Conservation (phyloP, 2,797 vertebrate genomes). For the Leptodactylus fallax region DNA sequence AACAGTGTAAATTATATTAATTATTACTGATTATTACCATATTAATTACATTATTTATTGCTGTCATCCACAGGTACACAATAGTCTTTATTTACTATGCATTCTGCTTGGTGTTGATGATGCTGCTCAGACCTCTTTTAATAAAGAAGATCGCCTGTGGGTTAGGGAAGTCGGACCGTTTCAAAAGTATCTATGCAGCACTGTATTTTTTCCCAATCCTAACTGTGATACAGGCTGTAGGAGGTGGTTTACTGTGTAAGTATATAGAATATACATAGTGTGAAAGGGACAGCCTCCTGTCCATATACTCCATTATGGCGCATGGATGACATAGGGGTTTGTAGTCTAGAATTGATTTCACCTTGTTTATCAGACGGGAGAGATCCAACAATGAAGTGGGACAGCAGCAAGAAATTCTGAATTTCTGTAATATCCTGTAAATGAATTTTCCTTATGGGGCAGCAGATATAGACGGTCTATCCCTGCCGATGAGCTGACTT, state of each 20-base stretch:
- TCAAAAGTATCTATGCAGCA: conserved; percentile 96
- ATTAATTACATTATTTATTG: background rate
- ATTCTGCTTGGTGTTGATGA: conserved; percentile 95
- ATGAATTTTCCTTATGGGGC: too few relatives aligned
- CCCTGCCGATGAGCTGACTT: too few relatives aligned
- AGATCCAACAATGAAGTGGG: too few relatives aligned
- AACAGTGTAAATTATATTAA: background rate
- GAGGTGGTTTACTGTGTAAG: conserved; percentile 96
- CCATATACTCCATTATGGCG: too few relatives aligned
- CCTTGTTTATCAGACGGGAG: too few relatives aligned
- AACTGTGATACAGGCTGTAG: conserved; percentile 94
- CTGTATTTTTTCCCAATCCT: conserved; percentile 98
- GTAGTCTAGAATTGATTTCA: too few relatives aligned
- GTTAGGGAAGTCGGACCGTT: conserved; percentile 92
- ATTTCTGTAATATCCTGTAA: too few relatives aligned
- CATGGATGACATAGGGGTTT: too few relatives aligned
- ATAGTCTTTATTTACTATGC: conserved; percentile 97
- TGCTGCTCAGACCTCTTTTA: conserved; percentile 93
- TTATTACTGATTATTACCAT: too few relatives aligned
- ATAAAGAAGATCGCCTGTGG: conserved; percentile 98
- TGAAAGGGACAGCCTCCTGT: too few relatives aligned
- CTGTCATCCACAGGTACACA: conserved; percentile 84
- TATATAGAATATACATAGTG: conserved; percentile 38
- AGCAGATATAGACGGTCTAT: too few relatives aligned
- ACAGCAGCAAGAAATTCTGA: too few relatives aligned